Conservation (phyloP, 2,888 invertebrate genomes). For the Tipula helvola region DNA sequence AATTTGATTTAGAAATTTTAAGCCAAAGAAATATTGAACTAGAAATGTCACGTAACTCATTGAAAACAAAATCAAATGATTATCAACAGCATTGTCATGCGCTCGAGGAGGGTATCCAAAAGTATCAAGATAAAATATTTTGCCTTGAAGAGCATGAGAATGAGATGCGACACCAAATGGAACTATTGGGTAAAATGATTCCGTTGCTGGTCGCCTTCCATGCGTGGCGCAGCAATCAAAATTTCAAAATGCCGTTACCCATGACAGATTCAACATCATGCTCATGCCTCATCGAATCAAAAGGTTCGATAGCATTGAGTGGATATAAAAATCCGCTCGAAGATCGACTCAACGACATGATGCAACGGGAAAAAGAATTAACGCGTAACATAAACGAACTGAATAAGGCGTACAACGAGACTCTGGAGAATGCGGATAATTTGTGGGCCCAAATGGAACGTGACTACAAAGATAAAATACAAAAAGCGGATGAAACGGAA, state of each 20-base stretch:
- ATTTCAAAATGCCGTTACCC: not conserved
- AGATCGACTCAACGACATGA: constrained; percentile 16
- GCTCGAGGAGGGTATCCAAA: constrained; percentile 40
- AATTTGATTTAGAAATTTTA: constrained; percentile 48
- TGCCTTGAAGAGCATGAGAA: constrained; percentile 39
- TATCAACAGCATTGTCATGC: constrained; percentile 36
- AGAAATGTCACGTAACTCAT: constrained; percentile 45
- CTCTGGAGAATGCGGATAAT: constrained; percentile 57
- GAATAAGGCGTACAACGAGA: constrained; percentile 54
- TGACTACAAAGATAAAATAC: constrained; percentile 47
- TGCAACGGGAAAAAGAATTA: constrained; percentile 20
- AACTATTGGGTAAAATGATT: constrained; percentile 46
- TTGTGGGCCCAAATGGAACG: constrained; percentile 58
- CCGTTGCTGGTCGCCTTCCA: constrained; percentile 52
- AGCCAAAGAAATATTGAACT: constrained; percentile 38
- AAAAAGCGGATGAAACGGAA: constrained; percentile 39
- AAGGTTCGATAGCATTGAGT: not conserved
- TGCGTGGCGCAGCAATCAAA: constrained; percentile 24
- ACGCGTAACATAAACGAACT: constrained; percentile 40
- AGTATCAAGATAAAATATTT: constrained; percentile 41
- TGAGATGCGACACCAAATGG: constrained; percentile 42
- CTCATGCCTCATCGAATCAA: not conserved
- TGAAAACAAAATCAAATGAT: constrained; percentile 43
- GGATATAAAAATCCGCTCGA: constrained; percentile 5
- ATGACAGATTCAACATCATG: not conserved